Evolutionary conservation across 35 echinoderm and acorn worm genomes (phyloP).

Genomic region (Holothuria glaberrima): DNA sequence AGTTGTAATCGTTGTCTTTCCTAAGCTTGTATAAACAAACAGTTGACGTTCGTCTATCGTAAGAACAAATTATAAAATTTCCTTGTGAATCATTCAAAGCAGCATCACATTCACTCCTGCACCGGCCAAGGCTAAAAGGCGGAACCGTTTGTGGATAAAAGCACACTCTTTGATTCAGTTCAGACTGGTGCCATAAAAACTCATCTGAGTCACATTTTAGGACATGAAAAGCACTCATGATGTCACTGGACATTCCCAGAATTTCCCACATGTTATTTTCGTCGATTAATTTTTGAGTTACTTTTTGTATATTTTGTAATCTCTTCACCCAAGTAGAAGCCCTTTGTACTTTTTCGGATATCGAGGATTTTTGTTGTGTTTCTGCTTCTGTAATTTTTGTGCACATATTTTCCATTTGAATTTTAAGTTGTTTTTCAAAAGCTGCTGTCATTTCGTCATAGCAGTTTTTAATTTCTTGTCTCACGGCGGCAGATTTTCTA

Average conservation of each 20-base stretch:
- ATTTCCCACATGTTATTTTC: slow-evolving; percentile 2
- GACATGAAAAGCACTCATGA: neutral
- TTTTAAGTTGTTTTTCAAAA: neutral
- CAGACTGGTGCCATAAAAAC: neutral
- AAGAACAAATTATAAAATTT: neutral
- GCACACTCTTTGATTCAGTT: neutral
- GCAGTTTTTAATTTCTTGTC: neutral
- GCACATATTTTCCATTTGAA: neutral
- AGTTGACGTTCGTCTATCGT: neutral
- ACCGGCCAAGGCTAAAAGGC: neutral
- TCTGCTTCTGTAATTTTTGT: neutral
- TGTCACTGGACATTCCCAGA: neutral
- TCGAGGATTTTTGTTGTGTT: neutral
- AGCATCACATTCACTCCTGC: neutral
- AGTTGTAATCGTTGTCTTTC: slow-evolving; percentile 4
- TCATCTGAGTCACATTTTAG: neutral
- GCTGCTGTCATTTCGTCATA: neutral
- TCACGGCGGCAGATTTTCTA: neutral
- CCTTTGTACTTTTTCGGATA: neutral
- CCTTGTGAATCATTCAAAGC: neutral
- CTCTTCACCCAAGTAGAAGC: neutral
- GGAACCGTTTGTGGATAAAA: neutral
- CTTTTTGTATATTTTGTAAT: neutral
- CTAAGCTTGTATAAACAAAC: neutral
- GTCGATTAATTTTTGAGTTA: neutral